Percentiles rank a stretch among this genome's conserved stretches.
phyloP scores from a whole-genome alignment of 2,888 invertebrate species.

The Dilophus febrilis region DNA sequence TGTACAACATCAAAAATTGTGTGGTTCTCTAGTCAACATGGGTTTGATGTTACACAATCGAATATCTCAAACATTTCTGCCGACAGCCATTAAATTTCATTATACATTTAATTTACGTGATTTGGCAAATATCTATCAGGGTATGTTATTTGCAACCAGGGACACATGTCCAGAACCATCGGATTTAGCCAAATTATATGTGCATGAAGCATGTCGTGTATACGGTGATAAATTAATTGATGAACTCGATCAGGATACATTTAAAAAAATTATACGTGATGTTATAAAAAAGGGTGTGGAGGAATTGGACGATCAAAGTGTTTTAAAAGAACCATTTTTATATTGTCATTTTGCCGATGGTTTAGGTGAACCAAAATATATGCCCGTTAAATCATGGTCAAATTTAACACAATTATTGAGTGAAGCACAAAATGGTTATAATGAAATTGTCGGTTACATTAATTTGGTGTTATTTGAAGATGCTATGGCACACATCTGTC shows the following conservation, averaged over 20 bases:
- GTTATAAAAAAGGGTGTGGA: slow-evolving; percentile 65
- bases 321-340: slow-evolving; percentile 62
- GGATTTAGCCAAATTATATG: slow-evolving; percentile 67
- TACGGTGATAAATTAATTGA: slow-evolving; percentile 87
- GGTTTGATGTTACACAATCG: slow-evolving; percentile 64
- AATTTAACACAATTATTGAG: slow-evolving; percentile 55
- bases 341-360: slow-evolving; percentile 88
- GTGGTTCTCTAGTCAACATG: slow-evolving; percentile 43
- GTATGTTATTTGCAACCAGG: slow-evolving; percentile 65
- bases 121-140: slow-evolving; percentile 76
- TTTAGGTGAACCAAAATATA: slow-evolving; percentile 70
- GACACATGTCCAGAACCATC: slow-evolving; percentile 51
- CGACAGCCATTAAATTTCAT: slow-evolving; percentile 90
- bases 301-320: slow-evolving; percentile 56
- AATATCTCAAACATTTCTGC: slow-evolving; percentile 61
- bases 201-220: slow-evolving; percentile 81
- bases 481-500: slow-evolving; percentile 83
- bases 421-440: slow-evolving; percentile 71
- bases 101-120: slow-evolving; percentile 87
- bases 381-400: slow-evolving; percentile 57
- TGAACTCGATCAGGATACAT: slow-evolving; percentile 53
- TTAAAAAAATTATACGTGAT: slow-evolving; percentile 56
- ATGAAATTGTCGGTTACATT: slow-evolving; percentile 82
- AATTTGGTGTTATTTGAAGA: slow-evolving; percentile 91
- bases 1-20: slow-evolving; percentile 34